Evolutionary conservation across 37 sponge, comb jelly and placozoan species (phyloP).

Genomic region (Oscarella lobularis): DNA sequence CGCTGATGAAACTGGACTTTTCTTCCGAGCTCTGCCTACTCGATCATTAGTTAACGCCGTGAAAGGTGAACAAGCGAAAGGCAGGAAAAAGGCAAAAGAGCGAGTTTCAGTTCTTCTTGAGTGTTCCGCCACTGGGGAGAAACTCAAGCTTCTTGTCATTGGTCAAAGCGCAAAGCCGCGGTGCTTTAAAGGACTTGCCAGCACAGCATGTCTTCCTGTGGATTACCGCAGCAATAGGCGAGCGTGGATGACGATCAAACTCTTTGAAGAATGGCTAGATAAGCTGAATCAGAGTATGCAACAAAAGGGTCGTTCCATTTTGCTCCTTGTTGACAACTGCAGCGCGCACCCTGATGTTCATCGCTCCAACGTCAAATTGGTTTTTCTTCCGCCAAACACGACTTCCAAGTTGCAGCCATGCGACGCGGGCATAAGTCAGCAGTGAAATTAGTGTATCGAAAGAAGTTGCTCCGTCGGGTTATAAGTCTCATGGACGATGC

Average conservation of each 20-base stretch:
- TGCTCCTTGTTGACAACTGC: conserved; percentile 5
- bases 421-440: conserved; percentile 6
- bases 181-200: conserved; percentile 6
- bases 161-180: conserved; percentile 9
- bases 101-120: conserved; percentile 15
- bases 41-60: conserved; percentile 19
- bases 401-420: conserved; percentile 3
- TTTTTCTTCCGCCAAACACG: conserved; percentile 5
- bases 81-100: conserved; percentile 15
- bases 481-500: neutral
- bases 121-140: conserved; percentile 14
- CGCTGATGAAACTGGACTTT: conserved; percentile 25
- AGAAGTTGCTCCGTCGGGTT: neutral
- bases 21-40: conserved; percentile 21
- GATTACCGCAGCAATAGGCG: neutral
- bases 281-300: neutral
- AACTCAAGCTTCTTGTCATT: conserved; percentile 15
- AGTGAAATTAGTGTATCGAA: neutral
- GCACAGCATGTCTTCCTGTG: conserved; percentile 6
- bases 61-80: conserved; percentile 2
- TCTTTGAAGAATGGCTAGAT: neutral
- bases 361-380: neutral
- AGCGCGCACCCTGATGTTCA: neutral
- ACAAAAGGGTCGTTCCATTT: neutral
- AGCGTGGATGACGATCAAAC: conserved; percentile 1